Conservation (phyloP, 2,888 invertebrate species). For the Parelbella ahira region DNA sequence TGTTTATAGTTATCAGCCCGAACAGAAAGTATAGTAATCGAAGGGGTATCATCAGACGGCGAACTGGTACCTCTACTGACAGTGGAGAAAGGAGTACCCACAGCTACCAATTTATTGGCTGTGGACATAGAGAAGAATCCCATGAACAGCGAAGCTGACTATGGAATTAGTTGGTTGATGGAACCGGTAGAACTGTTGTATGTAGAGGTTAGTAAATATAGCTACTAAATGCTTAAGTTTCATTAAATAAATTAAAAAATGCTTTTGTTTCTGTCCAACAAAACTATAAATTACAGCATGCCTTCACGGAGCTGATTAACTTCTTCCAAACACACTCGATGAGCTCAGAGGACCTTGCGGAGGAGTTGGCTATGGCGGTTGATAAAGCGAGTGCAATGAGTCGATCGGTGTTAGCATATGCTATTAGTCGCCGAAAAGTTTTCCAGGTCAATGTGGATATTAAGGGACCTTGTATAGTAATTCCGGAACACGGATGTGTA, state of each 20-base stretch:
- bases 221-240: too few species aligned
- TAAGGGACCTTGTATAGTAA: conserved; percentile 86
- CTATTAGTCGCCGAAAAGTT: conserved; percentile 68
- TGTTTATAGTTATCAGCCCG: conserved; percentile 82
- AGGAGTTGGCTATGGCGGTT: conserved; percentile 44
- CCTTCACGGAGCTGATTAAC: conserved; percentile 85
- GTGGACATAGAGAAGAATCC: conserved; percentile 88
- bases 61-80: conserved; percentile 85
- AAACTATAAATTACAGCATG: conserved; percentile 83
- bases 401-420: conserved; percentile 61
- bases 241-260: too few species aligned
- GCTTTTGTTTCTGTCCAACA: too few species aligned
- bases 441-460: conserved; percentile 87
- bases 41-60: conserved; percentile 86
- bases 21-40: conserved; percentile 87
- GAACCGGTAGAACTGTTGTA: conserved; percentile 89
- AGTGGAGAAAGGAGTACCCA: conserved; percentile 62
- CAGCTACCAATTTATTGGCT: conserved; percentile 85
- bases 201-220: conserved; percentile 84
- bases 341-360: conserved; percentile 61
- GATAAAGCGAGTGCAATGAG: conserved; percentile 57
- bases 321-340: conserved; percentile 83
- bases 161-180: conserved; percentile 83
- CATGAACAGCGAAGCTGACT: conserved; percentile 82
- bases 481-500: conserved; percentile 87